Evolutionary conservation across 2,797 vertebrate genomes (phyloP).

Genomic region (Sebastes trivittatus): DNA sequence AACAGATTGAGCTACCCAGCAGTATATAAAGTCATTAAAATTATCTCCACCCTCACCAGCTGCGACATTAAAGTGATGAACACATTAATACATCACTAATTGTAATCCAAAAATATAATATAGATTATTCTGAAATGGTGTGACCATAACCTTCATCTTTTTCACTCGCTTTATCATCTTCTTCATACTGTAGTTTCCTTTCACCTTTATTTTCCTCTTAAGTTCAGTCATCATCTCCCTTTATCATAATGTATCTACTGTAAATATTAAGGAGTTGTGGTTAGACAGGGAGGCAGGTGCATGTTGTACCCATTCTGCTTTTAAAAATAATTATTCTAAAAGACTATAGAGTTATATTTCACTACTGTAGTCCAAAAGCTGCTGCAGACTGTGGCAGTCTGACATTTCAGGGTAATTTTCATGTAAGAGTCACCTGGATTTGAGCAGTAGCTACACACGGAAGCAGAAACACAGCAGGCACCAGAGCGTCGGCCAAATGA

Average conservation of each 20-base stretch:
- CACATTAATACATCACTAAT: too few relatives aligned
- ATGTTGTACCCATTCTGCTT: not conserved
- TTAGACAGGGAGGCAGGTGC: not conserved
- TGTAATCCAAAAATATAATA: too few relatives aligned
- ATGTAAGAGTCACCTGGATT: constrained; percentile 27
- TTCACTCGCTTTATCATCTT: not conserved
- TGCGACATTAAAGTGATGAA: too few relatives aligned
- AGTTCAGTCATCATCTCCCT: not conserved
- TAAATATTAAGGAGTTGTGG: not conserved
- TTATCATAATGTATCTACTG: not conserved
- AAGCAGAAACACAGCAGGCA: constrained; percentile 34
- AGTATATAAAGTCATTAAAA: too few relatives aligned
- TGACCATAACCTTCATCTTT: not conserved
- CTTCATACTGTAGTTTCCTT: not conserved
- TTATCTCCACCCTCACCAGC: too few relatives aligned
- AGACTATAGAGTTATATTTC: not conserved
- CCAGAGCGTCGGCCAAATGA: constrained; percentile 39
- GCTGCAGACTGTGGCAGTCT: constrained; percentile 3
- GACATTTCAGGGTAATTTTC: constrained; percentile 43
- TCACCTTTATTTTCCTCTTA: not conserved
- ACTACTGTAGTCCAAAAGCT: not conserved
- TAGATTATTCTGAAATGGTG: too few relatives aligned
- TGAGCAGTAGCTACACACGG: constrained; percentile 28
- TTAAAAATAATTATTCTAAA: not conserved
- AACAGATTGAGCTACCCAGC: too few relatives aligned